A percentile compares a stretch with the other conserved stretches of the same genome.
Conservation (phyloP, 2,113 vertebrate genomes). For the Pristiophorus japonicus region DNA sequence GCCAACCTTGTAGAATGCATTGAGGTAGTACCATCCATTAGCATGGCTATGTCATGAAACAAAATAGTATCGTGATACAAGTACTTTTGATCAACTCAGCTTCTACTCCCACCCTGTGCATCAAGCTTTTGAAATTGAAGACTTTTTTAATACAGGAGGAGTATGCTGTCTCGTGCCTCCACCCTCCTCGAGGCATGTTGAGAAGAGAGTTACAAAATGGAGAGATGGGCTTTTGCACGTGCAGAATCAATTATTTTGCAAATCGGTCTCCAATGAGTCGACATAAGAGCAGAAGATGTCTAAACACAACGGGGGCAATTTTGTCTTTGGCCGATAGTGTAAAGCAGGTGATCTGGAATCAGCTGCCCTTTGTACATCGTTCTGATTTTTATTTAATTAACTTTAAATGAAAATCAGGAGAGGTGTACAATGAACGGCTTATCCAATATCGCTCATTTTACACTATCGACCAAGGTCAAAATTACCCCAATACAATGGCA, state of each 20-base stretch:
- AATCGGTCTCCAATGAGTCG: background rate
- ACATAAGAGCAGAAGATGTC: background rate
- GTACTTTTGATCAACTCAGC: background rate
- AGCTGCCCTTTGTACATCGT: background rate
- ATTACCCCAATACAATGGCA: background rate
- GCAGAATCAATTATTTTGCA: background rate
- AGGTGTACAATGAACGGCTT: background rate
- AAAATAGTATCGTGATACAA: background rate
- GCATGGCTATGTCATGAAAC: background rate
- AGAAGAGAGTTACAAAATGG: background rate
- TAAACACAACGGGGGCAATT: background rate
- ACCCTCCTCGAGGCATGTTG: background rate
- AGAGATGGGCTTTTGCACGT: no score
- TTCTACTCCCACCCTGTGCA: background rate
- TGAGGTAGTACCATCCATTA: background rate
- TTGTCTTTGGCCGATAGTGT: background rate
- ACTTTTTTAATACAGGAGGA: background rate
- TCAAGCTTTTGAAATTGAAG: background rate
- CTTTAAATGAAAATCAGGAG: background rate
- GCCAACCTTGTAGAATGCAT: background rate
- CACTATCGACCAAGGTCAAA: background rate
- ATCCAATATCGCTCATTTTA: background rate
- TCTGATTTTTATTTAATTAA: background rate
- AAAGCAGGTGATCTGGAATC: background rate
- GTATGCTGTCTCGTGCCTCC: background rate